A percentile compares a stretch with the other conserved stretches of the same genome.
Conservation (phyloP, 1,140 invertebrate genomes). For the Solen grandis region DNA sequence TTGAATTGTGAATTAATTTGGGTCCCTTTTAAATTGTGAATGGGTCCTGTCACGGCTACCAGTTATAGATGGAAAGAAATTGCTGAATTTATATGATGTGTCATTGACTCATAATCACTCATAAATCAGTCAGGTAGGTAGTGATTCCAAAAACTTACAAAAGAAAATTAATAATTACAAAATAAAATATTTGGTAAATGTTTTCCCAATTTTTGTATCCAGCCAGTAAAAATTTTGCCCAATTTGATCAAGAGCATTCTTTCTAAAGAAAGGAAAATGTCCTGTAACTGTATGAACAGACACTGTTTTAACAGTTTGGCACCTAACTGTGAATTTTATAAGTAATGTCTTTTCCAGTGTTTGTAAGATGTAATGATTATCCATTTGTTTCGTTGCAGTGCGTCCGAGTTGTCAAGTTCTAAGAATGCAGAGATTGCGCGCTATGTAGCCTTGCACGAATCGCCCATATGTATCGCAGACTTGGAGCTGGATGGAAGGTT, state of each 20-base stretch:
- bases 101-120: too few species aligned
- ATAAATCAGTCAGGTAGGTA: too few species aligned
- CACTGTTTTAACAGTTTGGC: neutral
- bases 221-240: neutral
- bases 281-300: neutral
- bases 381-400: slow-evolving; percentile 57
- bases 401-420: slow-evolving; percentile 58
- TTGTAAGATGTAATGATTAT: slow-evolving; percentile 14
- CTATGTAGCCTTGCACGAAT: slow-evolving; percentile 66
- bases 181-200: too few species aligned
- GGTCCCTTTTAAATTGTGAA: too few species aligned
- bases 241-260: neutral
- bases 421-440: slow-evolving; percentile 71
- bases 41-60: too few species aligned
- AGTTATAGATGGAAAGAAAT: too few species aligned
- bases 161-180: too few species aligned
- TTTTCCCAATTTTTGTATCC: neutral
- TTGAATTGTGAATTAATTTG: too few species aligned
- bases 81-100: too few species aligned
- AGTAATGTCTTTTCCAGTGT: neutral
- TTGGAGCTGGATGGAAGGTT: slow-evolving; percentile 89
- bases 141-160: too few species aligned
- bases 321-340: neutral
- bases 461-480: slow-evolving; percentile 94
- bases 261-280: neutral